A percentile compares a stretch with the other conserved stretches of the same genome.
Conservation (phyloP, 2,888 invertebrate species). For the Hemaris fuciformis region DNA sequence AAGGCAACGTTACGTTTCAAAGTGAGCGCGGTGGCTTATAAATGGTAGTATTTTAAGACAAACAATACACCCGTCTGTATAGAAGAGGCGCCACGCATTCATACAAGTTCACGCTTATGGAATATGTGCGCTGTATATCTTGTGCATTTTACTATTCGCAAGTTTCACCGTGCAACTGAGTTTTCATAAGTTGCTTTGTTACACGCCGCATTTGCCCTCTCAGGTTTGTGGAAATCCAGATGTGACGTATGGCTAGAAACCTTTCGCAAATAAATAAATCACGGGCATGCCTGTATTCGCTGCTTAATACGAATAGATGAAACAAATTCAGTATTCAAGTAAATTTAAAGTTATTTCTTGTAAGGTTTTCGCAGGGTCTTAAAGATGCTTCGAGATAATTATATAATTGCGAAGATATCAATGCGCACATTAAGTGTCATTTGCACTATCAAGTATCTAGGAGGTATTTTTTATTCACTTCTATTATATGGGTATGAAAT, state of each 20-base stretch:
- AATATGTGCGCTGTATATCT: background rate
- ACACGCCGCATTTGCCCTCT: background rate
- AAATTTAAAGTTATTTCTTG: too few relatives aligned
- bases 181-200: background rate
- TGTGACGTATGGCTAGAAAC: background rate
- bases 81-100: background rate
- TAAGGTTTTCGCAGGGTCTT: too few relatives aligned
- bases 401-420: too few relatives aligned
- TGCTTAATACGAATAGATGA: too few relatives aligned
- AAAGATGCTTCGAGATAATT: too few relatives aligned
- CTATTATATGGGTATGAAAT: too few relatives aligned
- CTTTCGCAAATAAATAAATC: too few relatives aligned
- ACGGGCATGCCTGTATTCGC: too few relatives aligned
- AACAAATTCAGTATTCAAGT: too few relatives aligned
- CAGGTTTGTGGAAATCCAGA: background rate
- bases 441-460: too few relatives aligned
- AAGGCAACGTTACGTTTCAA: background rate
- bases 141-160: background rate
- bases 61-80: background rate
- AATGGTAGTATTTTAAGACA: background rate
- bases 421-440: too few relatives aligned
- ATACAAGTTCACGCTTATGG: background rate
- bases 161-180: background rate
- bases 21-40: background rate
- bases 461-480: too few relatives aligned